Conservation (phyloP, 1,140 invertebrate species). For the Dreissena rostriformis region DNA sequence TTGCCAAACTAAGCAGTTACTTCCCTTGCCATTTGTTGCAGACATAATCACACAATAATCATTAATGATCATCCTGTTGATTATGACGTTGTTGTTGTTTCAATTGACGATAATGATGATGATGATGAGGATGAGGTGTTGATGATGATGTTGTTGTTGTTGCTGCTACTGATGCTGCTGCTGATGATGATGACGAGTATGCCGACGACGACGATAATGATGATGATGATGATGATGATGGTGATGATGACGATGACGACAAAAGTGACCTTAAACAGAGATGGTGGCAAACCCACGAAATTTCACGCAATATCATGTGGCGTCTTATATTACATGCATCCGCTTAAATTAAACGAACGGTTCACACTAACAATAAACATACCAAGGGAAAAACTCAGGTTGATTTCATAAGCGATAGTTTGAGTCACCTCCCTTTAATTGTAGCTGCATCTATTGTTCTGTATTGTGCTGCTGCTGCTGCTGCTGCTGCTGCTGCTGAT, state of each 20-base stretch:
- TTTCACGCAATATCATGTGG: no score
- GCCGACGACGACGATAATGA: not conserved
- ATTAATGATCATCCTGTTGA: not conserved
- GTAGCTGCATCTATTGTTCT: no score
- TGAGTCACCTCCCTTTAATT: no score
- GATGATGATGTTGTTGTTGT: constrained; percentile 13
- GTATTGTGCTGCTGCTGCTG: no score
- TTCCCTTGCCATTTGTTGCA: not conserved
- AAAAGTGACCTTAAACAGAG: not conserved
- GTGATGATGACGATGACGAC: not conserved
- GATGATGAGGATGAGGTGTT: not conserved
- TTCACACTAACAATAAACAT: no score
- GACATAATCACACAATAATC: not conserved
- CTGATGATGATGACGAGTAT: not conserved
- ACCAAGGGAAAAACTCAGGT: no score
- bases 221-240: not conserved
- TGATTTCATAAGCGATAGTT: no score
- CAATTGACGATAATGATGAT: not conserved
- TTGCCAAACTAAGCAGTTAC: not conserved
- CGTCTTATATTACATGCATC: no score
- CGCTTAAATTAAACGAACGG: no score
- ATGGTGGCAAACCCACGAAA: not conserved
- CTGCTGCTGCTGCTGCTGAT: no score
- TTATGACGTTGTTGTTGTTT: not conserved
- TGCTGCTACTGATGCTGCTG: not conserved